A percentile compares a stretch with the other conserved stretches of the same genome.
phyloP scores from a whole-genome alignment of 2,113 vertebrate genomes.

The Serilophus lunatus region DNA sequence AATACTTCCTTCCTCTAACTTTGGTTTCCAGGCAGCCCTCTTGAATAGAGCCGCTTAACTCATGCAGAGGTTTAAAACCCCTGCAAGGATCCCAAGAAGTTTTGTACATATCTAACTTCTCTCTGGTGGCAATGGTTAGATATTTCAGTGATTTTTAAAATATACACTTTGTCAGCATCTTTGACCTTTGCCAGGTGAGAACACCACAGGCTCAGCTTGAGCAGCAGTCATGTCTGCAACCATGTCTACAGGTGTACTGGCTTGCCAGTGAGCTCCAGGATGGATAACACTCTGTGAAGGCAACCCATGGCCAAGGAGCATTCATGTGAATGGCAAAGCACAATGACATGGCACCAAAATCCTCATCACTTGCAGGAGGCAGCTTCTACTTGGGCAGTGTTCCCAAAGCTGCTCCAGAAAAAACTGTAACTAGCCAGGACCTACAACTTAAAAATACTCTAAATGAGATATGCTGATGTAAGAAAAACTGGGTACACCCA shows the following conservation, averaged over 20 bases:
- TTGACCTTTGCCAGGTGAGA: background rate
- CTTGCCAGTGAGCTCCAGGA: fast-evolving
- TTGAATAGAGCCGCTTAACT: background rate
- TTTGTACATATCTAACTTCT: background rate
- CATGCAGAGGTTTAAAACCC: background rate
- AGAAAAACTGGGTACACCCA: background rate
- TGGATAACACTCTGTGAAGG: fast-evolving
- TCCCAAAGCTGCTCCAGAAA: background rate
- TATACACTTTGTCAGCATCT: background rate
- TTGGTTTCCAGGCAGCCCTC: background rate
- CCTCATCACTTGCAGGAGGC: background rate
- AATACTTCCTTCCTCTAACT: background rate
- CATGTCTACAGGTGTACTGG: background rate
- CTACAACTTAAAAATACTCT: background rate
- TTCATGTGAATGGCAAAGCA: background rate
- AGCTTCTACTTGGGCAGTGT: background rate
- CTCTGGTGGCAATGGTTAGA: background rate
- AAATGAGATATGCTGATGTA: fast-evolving
- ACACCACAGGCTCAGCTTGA: background rate
- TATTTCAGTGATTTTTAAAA: background rate
- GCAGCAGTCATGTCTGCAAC: fast-evolving
- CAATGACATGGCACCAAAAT: background rate
- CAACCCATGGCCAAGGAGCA: background rate
- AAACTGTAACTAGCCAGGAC: background rate
- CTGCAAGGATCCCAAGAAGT: background rate